Conservation (phyloP, 2,797 vertebrate genomes). For the Siniperca undulata region DNA sequence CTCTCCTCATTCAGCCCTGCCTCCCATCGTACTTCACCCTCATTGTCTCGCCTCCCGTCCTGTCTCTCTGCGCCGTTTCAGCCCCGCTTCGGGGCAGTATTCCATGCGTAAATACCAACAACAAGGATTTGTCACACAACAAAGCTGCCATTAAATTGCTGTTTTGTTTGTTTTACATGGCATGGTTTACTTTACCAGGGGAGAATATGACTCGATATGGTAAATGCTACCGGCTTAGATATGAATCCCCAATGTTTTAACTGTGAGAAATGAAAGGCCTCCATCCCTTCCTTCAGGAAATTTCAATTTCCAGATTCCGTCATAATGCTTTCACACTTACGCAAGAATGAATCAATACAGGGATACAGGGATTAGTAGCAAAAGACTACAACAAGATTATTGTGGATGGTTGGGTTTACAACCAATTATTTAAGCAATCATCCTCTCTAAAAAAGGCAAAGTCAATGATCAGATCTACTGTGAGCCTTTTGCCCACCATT, state of each 20-base stretch:
- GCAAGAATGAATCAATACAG: constrained; percentile 44
- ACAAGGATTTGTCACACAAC: constrained; percentile 78
- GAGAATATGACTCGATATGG: constrained; percentile 44
- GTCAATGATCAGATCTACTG: constrained; percentile 26
- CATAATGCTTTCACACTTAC: constrained; percentile 37
- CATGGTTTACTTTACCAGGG: constrained; percentile 40
- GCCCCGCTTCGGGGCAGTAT: constrained; percentile 59
- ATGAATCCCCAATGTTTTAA: constrained; percentile 47
- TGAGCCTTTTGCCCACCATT: constrained; percentile 9
- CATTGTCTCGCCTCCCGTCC: constrained; percentile 30
- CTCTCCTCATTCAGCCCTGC: constrained; percentile 40
- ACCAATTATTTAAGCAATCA: constrained; percentile 17
- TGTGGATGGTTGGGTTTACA: constrained; percentile 32
- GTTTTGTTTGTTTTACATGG: constrained; percentile 63
- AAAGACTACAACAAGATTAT: constrained; percentile 31
- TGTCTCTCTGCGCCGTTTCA: constrained; percentile 35
- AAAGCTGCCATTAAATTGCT: constrained; percentile 62
- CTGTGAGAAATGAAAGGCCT: constrained; percentile 28
- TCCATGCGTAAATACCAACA: constrained; percentile 77
- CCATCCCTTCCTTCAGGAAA: constrained; percentile 16
- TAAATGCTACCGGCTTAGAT: constrained; percentile 36
- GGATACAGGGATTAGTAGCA: constrained; percentile 41
- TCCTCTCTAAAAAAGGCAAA: constrained; percentile 2
- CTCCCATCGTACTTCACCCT: constrained; percentile 35
- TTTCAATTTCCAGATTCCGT: constrained; percentile 33